Conservation (phyloP, 1,140 invertebrate genomes). For the Bombus terrestris region DNA sequence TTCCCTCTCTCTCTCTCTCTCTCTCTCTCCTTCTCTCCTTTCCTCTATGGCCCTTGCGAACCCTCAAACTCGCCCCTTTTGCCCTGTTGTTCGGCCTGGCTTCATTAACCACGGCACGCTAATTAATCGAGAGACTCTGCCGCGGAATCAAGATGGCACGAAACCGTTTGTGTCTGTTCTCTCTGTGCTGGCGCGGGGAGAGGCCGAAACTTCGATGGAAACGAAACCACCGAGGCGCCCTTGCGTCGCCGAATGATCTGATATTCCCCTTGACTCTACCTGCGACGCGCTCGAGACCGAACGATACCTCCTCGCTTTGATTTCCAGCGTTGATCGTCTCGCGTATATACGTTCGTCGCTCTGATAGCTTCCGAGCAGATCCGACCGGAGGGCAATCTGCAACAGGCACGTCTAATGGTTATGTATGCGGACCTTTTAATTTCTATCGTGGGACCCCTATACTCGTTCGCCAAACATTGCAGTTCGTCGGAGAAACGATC, state of each 20-base stretch:
- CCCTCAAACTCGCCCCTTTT: neutral
- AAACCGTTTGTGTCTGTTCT: constrained; percentile 32
- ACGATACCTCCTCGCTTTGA: neutral
- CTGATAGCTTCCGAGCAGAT: neutral
- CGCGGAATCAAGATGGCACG: constrained; percentile 61
- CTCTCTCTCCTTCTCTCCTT: neutral
- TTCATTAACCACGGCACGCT: constrained; percentile 70
- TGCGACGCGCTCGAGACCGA: neutral
- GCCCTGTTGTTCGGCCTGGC: constrained; percentile 46
- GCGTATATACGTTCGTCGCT: neutral
- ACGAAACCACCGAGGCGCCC: constrained; percentile 28
- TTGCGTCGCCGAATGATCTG: constrained; percentile 48
- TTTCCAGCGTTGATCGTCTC: neutral
- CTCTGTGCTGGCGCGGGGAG: neutral
- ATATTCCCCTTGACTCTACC: constrained; percentile 39
- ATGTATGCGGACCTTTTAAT: neutral
- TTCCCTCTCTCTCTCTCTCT: neutral
- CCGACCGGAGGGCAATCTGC: neutral
- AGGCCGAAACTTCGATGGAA: constrained; percentile 41
- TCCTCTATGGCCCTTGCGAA: neutral
- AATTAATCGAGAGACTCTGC: constrained; percentile 70
- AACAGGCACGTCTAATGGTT: neutral
- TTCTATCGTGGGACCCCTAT: neutral
- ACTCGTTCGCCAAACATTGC: neutral
- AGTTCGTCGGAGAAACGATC: neutral